phyloP scores from a whole-genome alignment of 2,888 invertebrate species.

The Macaria liturata region DNA sequence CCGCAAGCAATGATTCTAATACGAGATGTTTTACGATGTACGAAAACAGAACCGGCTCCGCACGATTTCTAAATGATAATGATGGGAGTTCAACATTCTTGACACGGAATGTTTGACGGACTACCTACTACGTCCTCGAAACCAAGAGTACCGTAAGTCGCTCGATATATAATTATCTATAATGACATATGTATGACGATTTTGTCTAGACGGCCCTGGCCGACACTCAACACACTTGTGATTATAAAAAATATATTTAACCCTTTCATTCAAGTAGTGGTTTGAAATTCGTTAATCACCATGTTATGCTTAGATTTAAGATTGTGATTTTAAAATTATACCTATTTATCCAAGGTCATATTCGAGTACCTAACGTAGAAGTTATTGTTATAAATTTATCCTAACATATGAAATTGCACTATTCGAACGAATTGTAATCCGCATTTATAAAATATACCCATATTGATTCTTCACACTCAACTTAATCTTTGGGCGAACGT shows the following conservation, averaged over 20 bases:
- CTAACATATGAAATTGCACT: constrained; percentile 21
- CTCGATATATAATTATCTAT: constrained; percentile 2
- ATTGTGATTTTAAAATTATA: constrained; percentile 68
- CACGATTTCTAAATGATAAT: constrained; percentile 8
- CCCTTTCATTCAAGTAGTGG: constrained; percentile 58
- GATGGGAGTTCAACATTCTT: neutral
- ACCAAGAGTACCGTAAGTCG: constrained; percentile 7
- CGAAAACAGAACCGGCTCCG: neutral
- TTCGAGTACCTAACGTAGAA: constrained; percentile 54
- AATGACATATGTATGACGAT: constrained; percentile 2
- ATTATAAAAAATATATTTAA: constrained; percentile 52
- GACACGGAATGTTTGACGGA: constrained; percentile 12
- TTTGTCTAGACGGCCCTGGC: constrained; percentile 4
- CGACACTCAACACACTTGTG: constrained; percentile 25
- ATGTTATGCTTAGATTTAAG: constrained; percentile 64
- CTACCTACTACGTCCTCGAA: constrained; percentile 3
- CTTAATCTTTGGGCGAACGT: constrained; percentile 13
- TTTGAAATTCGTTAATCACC: constrained; percentile 59
- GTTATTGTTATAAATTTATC: constrained; percentile 22
- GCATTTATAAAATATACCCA: constrained; percentile 11
- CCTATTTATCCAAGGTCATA: constrained; percentile 58
- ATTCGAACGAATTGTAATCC: constrained; percentile 14
- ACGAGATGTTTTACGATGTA: neutral
- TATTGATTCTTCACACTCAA: constrained; percentile 7
- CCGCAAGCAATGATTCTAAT: neutral